Conservation (phyloP, 2,797 vertebrate species). For the Rhynchonycteris naso region DNA sequence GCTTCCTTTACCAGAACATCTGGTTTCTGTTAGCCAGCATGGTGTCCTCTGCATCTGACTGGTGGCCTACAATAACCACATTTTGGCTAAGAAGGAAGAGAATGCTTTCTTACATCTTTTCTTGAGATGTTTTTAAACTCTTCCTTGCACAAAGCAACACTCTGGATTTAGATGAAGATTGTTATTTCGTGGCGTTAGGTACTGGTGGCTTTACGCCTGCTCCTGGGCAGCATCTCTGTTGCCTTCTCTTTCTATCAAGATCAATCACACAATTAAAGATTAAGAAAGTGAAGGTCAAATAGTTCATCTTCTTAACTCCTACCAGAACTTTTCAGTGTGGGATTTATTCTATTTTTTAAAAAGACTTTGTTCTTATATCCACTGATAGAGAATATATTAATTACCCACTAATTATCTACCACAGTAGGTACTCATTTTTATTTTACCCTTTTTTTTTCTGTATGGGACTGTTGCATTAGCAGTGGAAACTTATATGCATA, state of each 20-base stretch:
- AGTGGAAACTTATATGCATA: neutral
- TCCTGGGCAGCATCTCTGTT: neutral
- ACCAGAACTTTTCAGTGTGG: neutral
- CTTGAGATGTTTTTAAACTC: conserved; percentile 60
- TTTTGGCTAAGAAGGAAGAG: conserved; percentile 66
- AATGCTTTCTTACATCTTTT: conserved; percentile 75
- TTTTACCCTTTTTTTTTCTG: neutral
- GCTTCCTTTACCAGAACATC: conserved; percentile 72
- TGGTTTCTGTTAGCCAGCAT: conserved; percentile 78
- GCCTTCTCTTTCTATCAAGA: neutral
- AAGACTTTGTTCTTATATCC: neutral
- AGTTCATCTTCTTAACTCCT: neutral
- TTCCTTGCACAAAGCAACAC: conserved; percentile 32
- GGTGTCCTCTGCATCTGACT: conserved; percentile 71
- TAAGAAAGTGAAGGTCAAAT: neutral
- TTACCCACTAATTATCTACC: neutral
- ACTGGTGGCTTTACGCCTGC: neutral
- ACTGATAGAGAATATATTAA: neutral
- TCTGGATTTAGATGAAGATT: conserved; percentile 31
- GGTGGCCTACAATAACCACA: conserved; percentile 75
- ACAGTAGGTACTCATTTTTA: neutral
- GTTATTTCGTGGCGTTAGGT: neutral
- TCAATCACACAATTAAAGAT: neutral
- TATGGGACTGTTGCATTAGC: neutral
- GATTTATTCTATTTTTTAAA: conserved; percentile 15